Conservation (phyloP, 2,888 invertebrate genomes). For the Diarsia mendica region DNA sequence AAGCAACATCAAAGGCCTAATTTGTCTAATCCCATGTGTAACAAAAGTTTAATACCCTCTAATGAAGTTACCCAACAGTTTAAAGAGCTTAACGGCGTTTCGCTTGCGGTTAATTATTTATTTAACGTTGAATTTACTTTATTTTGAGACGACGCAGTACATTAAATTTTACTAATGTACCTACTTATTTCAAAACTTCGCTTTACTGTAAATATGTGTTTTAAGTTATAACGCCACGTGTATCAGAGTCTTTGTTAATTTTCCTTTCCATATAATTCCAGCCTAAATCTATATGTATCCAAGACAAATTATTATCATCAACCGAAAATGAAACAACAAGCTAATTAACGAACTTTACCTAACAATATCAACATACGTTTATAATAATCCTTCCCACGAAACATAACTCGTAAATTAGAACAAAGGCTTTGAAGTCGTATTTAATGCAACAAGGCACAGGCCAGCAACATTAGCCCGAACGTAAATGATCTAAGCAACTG, state of each 20-base stretch:
- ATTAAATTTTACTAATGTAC: not conserved
- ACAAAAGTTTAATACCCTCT: constrained; percentile 73
- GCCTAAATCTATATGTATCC: not conserved
- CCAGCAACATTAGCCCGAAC: constrained; percentile 47
- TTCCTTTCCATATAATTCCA: not conserved
- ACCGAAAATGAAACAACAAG: constrained; percentile 9
- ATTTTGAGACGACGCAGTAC: constrained; percentile 2
- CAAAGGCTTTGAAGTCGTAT: constrained; percentile 31
- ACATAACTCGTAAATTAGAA: constrained; percentile 26
- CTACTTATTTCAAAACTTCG: not conserved
- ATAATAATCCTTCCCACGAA: constrained; percentile 12
- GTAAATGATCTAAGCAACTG: constrained; percentile 64
- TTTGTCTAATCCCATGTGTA: constrained; percentile 76
- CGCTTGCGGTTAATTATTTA: constrained; percentile 68
- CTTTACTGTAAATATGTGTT: not conserved
- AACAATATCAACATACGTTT: constrained; percentile 13
- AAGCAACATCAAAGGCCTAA: constrained; percentile 55
- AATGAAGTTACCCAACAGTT: constrained; percentile 75
- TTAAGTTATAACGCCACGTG: not conserved
- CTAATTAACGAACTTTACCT: constrained; percentile 16
- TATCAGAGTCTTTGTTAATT: not conserved
- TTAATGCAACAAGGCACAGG: constrained; percentile 12
- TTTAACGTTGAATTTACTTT: constrained; percentile 40
- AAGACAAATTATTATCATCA: constrained; percentile 1
- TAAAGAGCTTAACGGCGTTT: constrained; percentile 74